A percentile compares a stretch with the other conserved stretches of the same genome.
Conservation (phyloP, 1,140 invertebrate species). For the Achroia grisella region DNA sequence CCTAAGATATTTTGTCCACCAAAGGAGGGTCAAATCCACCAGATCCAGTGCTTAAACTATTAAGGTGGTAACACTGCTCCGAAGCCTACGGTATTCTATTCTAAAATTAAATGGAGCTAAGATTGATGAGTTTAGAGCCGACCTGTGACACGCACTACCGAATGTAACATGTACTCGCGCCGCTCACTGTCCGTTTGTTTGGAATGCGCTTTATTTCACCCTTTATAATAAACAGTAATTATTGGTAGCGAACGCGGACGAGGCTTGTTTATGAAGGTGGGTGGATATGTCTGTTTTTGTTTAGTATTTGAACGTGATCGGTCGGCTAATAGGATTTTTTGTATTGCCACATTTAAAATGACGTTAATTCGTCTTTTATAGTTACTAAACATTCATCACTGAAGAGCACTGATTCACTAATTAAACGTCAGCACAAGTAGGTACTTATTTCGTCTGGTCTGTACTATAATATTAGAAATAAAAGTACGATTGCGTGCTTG, state of each 20-base stretch:
- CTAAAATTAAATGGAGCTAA: constrained; percentile 62
- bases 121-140: constrained; percentile 68
- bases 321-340: constrained; percentile 60
- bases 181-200: constrained; percentile 27
- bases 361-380: constrained; percentile 41
- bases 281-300: constrained; percentile 34
- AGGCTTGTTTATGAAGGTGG: constrained; percentile 25
- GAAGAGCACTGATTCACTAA: neutral
- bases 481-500: too few relatives aligned
- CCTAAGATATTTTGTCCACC: too few relatives aligned
- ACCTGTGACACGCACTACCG: constrained; percentile 71
- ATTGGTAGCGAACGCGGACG: constrained; percentile 37
- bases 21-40: too few relatives aligned
- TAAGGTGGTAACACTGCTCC: too few relatives aligned
- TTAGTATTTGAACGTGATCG: constrained; percentile 43
- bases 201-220: constrained; percentile 60
- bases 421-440: neutral
- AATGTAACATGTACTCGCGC: constrained; percentile 32
- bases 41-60: too few relatives aligned
- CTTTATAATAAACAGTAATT: constrained; percentile 58
- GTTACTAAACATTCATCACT: constrained; percentile 28
- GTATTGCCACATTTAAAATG: constrained; percentile 41
- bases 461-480: too few relatives aligned
- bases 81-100: constrained; percentile 34
- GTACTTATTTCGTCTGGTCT: too few relatives aligned